Percentiles rank a stretch among this genome's conserved stretches.
Evolutionary conservation across 2,797 vertebrate species (phyloP).

Genomic region (Smutsia gigantea): DNA sequence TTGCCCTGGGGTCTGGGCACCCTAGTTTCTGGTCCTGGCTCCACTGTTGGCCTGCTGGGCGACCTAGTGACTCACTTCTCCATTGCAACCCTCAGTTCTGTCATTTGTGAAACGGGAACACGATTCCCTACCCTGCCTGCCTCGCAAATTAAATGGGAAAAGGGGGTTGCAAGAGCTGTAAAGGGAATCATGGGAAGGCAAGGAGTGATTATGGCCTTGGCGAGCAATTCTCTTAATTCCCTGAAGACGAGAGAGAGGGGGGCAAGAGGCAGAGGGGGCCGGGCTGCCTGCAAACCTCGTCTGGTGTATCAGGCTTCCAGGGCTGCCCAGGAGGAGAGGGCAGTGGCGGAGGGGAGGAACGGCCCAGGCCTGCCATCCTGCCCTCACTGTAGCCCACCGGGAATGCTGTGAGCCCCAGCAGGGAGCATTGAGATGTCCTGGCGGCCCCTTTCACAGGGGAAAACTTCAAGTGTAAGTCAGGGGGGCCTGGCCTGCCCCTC

Average conservation of each 20-base stretch:
- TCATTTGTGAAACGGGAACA: not conserved
- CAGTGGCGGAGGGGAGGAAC: not conserved
- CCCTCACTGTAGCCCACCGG: not conserved
- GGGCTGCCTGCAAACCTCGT: not conserved
- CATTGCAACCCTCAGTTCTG: constrained; percentile 13
- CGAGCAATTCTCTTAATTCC: constrained; percentile 69
- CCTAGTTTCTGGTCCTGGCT: not conserved
- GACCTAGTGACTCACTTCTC: constrained; percentile 2
- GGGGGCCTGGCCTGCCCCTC: not conserved
- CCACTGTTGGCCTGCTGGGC: not conserved
- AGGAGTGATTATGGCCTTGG: constrained; percentile 72
- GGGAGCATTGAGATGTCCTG: not conserved
- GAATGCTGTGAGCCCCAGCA: not conserved
- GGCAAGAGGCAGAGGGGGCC: not conserved
- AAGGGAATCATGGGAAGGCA: constrained; percentile 56
- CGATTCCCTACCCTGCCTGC: constrained; percentile 48
- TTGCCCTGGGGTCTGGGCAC: not conserved
- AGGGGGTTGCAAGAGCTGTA: constrained; percentile 55
- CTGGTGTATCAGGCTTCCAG: not conserved
- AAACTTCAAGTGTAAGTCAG: constrained; percentile 48
- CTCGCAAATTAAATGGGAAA: not conserved
- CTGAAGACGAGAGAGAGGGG: constrained; percentile 71
- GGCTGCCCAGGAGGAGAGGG: not conserved
- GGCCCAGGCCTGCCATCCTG: not conserved
- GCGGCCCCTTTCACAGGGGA: constrained; percentile 55